A percentile compares a stretch with the other conserved stretches of the same genome.
Evolutionary conservation across 2,113 vertebrate genomes (phyloP).

Genomic region (Leptosomus discolor): DNA sequence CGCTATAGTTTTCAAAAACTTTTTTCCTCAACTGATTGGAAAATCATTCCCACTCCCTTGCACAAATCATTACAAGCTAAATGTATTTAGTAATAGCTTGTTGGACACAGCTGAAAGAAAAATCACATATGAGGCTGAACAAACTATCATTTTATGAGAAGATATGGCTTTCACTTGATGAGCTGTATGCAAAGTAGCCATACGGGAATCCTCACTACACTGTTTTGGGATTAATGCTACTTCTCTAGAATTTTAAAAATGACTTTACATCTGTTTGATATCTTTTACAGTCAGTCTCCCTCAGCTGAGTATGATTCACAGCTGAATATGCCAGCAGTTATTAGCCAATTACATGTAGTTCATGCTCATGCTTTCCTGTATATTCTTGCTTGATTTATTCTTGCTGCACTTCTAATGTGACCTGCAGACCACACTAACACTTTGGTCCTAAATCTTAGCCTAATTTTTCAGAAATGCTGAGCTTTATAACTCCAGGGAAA

Average conservation of each 20-base stretch:
- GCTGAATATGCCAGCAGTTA: constrained; percentile 9
- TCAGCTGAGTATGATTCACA: constrained; percentile 14
- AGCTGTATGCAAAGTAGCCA: constrained; percentile 2
- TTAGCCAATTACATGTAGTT: neutral
- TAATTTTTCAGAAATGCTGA: constrained; percentile 27
- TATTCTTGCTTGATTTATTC: neutral
- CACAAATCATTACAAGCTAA: constrained; percentile 8
- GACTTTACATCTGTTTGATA: neutral
- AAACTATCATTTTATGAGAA: neutral
- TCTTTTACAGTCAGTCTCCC: neutral
- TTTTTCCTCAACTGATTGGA: neutral
- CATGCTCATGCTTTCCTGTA: neutral
- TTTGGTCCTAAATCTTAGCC: neutral
- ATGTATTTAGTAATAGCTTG: constrained; percentile 26
- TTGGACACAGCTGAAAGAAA: constrained; percentile 38
- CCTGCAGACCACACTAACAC: neutral
- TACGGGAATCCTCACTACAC: neutral
- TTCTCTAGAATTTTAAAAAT: neutral
- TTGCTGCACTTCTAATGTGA: neutral
- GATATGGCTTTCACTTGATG: constrained; percentile 2
- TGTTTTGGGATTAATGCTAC: constrained; percentile 25
- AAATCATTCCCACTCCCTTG: neutral
- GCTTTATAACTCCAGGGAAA: neutral
- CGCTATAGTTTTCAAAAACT: neutral
- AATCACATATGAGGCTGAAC: constrained; percentile 3